phyloP scores from a whole-genome alignment of 1,140 invertebrate species.

The Samia ricini region DNA sequence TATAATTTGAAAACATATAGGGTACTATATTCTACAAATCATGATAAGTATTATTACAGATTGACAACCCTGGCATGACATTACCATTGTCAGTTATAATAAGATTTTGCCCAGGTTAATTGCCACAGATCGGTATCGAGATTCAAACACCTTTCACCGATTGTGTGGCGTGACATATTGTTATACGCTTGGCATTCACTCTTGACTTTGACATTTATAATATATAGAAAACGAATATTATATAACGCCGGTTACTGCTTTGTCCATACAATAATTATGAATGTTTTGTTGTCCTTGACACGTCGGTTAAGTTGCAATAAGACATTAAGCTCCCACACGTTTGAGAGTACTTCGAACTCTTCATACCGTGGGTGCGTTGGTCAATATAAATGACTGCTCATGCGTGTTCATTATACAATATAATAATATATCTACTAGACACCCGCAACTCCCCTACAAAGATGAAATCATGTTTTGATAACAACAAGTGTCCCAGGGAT shows the following conservation, averaged over 20 bases:
- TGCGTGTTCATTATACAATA: not conserved
- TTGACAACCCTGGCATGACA: not conserved
- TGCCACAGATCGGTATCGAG: slow-evolving; percentile 9
- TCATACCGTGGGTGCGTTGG: slow-evolving; percentile 12
- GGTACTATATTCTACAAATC: no score
- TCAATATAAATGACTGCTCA: not conserved
- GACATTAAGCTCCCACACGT: slow-evolving; percentile 3
- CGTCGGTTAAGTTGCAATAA: slow-evolving; percentile 11
- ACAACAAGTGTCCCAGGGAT: no score
- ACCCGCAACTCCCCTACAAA: no score
- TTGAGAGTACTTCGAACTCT: slow-evolving; percentile 10
- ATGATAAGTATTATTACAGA: no score
- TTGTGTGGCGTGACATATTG: slow-evolving; percentile 5
- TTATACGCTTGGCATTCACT: not conserved
- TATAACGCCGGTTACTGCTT: slow-evolving; percentile 3
- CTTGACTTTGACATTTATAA: slow-evolving; percentile 14
- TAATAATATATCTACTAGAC: not conserved
- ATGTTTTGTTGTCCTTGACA: slow-evolving; percentile 2
- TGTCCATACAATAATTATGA: not conserved
- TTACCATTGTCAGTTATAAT: slow-evolving; percentile 4
- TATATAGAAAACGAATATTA: slow-evolving; percentile 7
- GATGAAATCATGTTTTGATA: no score
- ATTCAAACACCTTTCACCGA: slow-evolving; percentile 4
- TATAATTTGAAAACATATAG: no score
- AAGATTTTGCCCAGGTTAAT: slow-evolving; percentile 7